Conservation (phyloP, 2,888 invertebrate species). For the Noctuana brunneofusca region DNA sequence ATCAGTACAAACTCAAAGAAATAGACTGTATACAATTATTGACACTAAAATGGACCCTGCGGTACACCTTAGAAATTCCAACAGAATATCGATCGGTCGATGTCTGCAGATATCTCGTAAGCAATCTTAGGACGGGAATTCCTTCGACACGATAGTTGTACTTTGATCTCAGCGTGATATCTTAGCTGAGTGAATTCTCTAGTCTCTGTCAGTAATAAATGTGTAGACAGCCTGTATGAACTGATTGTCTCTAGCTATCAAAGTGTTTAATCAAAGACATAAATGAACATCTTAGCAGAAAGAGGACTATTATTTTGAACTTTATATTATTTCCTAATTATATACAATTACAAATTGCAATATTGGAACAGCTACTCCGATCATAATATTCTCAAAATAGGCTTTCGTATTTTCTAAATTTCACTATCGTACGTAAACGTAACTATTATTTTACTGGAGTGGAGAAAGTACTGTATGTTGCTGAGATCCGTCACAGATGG, state of each 20-base stretch:
- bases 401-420: slow-evolving; percentile 65
- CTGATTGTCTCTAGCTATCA: slow-evolving; percentile 2
- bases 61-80: slow-evolving; percentile 9
- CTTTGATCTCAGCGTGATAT: slow-evolving; percentile 28
- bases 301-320: neutral
- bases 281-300: neutral
- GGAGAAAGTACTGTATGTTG: slow-evolving; percentile 57
- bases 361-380: neutral
- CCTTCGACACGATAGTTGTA: slow-evolving; percentile 29
- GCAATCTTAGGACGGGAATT: slow-evolving; percentile 30
- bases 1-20: neutral
- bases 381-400: slow-evolving; percentile 31
- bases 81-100: slow-evolving; percentile 14
- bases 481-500: slow-evolving; percentile 34
- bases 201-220: slow-evolving; percentile 26
- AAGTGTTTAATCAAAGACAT: neutral
- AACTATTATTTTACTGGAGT: slow-evolving; percentile 59
- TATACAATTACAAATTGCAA: no score
- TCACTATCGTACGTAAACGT: slow-evolving; percentile 61
- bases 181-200: slow-evolving; percentile 29
- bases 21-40: neutral
- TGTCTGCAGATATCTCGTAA: slow-evolving; percentile 29
- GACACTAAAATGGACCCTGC: slow-evolving; percentile 2
- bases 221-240: slow-evolving; percentile 17
- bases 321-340: no score